phyloP scores from a whole-genome alignment of 2,797 vertebrate genomes.

The Manis pentadactyla region DNA sequence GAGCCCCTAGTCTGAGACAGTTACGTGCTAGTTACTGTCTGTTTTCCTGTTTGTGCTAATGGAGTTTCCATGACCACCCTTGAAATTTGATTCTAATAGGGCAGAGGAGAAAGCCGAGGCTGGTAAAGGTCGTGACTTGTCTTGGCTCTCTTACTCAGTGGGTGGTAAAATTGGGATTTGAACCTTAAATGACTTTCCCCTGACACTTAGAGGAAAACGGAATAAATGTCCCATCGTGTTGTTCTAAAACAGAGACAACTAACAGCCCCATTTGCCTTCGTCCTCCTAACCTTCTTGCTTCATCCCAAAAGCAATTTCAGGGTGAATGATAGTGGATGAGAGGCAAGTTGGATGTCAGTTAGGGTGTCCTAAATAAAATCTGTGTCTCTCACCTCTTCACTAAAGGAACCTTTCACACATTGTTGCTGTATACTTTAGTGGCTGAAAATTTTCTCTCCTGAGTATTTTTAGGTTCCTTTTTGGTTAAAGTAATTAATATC shows the following conservation, averaged over 20 bases:
- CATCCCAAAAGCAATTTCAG: neutral
- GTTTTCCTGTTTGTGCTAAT: neutral
- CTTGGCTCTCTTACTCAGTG: neutral
- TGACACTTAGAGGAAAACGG: neutral
- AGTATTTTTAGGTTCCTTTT: conserved; percentile 29
- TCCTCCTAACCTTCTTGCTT: neutral
- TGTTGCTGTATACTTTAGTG: neutral
- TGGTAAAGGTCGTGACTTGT: neutral
- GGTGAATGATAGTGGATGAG: neutral
- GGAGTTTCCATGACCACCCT: neutral
- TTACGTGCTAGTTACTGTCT: neutral
- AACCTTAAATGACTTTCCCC: neutral
- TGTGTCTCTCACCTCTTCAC: neutral
- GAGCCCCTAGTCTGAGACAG: neutral
- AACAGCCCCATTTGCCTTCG: neutral
- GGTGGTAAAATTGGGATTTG: neutral
- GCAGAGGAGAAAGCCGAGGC: neutral
- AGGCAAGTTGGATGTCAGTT: neutral
- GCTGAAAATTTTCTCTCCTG: neutral
- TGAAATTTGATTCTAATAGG: neutral
- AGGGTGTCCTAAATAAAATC: neutral
- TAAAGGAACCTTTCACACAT: neutral
- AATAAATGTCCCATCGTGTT: neutral
- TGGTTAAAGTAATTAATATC: neutral
- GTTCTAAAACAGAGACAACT: conserved; percentile 34